Conservation (phyloP, 2,888 invertebrate genomes). For the Noctua fimbriata region DNA sequence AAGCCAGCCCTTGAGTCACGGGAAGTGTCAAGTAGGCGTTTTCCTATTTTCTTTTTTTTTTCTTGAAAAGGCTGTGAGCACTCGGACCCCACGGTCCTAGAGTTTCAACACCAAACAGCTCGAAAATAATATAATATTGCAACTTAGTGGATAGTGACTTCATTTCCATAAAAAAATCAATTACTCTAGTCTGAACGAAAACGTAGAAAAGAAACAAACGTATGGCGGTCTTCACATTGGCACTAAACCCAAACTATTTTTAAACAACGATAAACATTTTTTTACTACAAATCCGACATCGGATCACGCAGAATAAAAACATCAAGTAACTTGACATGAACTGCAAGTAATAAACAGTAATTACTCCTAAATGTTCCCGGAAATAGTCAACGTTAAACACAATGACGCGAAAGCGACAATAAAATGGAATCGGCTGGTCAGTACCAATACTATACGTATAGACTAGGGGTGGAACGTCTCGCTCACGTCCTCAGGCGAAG, state of each 20-base stretch:
- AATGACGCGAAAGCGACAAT: constrained; percentile 41
- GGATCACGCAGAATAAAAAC: constrained; percentile 34
- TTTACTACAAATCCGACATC: neutral
- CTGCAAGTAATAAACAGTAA: constrained; percentile 41
- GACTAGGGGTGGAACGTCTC: neutral
- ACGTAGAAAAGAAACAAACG: neutral
- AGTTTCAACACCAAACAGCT: no score
- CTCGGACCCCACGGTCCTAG: no score
- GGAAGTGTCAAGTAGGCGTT: no score
- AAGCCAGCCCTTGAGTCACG: no score
- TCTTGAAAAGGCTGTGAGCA: no score
- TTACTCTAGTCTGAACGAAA: neutral
- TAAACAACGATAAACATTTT: constrained; percentile 27
- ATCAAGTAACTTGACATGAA: constrained; percentile 21
- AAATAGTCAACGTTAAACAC: constrained; percentile 41
- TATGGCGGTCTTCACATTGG: constrained; percentile 17
- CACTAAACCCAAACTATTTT: constrained; percentile 46
- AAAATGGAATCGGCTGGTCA: constrained; percentile 36
- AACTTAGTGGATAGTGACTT: neutral
- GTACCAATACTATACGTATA: neutral
- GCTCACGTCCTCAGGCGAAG: neutral
- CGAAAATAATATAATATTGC: no score
- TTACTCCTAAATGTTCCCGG: constrained; percentile 47
- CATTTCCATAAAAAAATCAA: neutral
- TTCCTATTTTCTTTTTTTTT: no score